Percentiles rank a stretch among this genome's conserved stretches.
phyloP scores from a whole-genome alignment of 2,113 vertebrate species.

The Pteronura brasiliensis region DNA sequence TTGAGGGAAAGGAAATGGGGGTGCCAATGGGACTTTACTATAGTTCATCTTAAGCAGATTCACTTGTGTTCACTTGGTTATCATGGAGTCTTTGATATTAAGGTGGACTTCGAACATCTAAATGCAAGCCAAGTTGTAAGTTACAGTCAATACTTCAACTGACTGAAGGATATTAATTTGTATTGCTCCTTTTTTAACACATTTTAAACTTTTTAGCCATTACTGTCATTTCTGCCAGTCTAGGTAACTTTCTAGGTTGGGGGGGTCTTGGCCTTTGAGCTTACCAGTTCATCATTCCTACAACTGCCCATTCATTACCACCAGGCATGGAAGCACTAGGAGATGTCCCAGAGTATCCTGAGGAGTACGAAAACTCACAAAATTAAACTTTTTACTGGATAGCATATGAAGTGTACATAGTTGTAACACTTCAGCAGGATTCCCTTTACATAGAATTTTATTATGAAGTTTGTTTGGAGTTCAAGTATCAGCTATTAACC shows the following conservation, averaged over 20 bases:
- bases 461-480: neutral
- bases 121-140: neutral
- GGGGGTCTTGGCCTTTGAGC: neutral
- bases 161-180: neutral
- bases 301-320: neutral
- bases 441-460: neutral
- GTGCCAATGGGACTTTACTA: neutral
- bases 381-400: neutral
- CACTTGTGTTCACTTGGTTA: neutral
- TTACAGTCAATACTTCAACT: neutral
- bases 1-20: neutral
- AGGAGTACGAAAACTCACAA: neutral
- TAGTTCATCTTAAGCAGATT: neutral
- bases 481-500: too few relatives aligned
- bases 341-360: neutral
- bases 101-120: neutral
- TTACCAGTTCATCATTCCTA: neutral
- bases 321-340: neutral
- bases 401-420: neutral
- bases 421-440: neutral
- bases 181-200: neutral
- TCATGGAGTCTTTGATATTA: neutral
- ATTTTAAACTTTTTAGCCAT: neutral
- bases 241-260: neutral
- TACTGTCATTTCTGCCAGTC: neutral